A percentile compares a stretch with the other conserved stretches of the same genome.
Evolutionary conservation across 2,113 vertebrate species (phyloP).

Genomic region (Dasyprocta punctata): DNA sequence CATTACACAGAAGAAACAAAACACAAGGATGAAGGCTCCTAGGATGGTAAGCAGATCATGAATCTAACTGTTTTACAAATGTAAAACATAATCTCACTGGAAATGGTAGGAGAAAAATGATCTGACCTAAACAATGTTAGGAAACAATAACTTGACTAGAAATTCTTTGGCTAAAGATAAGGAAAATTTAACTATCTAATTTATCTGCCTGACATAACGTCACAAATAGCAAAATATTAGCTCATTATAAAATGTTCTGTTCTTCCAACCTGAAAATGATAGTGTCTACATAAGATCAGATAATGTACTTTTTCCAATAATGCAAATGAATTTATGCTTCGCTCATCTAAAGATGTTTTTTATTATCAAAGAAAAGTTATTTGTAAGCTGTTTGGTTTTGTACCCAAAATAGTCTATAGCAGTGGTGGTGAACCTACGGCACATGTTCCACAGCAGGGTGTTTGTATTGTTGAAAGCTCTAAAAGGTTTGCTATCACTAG

Average conservation of each 20-base stretch:
- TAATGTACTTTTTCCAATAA: not conserved
- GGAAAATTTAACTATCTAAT: slow-evolving; percentile 7
- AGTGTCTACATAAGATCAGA: not conserved
- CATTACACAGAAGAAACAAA: slow-evolving; percentile 16
- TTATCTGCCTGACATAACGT: not conserved
- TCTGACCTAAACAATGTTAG: not conserved
- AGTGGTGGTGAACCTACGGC: not conserved
- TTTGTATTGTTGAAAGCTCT: not conserved
- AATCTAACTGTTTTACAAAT: not conserved
- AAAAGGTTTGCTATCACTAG: not conserved
- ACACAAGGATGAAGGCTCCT: not conserved
- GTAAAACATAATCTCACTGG: not conserved
- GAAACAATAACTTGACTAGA: not conserved
- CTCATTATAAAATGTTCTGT: not conserved
- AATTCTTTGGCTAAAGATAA: not conserved
- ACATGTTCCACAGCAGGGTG: not conserved
- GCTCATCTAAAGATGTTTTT: not conserved
- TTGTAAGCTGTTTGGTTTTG: not conserved
- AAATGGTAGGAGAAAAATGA: not conserved
- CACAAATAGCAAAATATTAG: not conserved
- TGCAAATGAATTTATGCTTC: not conserved
- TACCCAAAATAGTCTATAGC: not conserved
- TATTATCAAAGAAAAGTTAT: not conserved
- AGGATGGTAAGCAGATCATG: not conserved
- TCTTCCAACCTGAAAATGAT: not conserved